phyloP scores from a whole-genome alignment of 2,797 vertebrate species.

The Allobates femoralis region DNA sequence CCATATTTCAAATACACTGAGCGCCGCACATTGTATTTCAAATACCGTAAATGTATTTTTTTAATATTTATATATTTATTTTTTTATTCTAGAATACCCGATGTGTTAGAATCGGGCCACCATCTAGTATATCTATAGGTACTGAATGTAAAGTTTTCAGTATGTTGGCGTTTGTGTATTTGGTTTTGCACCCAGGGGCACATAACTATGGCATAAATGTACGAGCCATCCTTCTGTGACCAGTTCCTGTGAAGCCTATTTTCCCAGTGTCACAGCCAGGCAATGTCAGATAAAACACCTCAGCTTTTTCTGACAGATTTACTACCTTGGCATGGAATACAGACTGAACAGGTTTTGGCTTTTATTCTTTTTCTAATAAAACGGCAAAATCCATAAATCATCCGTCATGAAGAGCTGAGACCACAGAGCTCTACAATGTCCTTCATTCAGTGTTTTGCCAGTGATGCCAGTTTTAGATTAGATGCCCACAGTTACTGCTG shows the following conservation, averaged over 20 bases:
- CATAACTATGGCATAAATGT: neutral
- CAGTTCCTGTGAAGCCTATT: conserved; percentile 19
- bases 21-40: too few species aligned
- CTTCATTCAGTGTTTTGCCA: neutral
- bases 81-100: too few species aligned
- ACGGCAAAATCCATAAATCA: conserved; percentile 43
- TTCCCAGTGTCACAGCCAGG: neutral
- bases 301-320: conserved; percentile 55
- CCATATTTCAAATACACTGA: too few species aligned
- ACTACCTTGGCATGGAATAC: conserved; percentile 38
- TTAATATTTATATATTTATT: too few species aligned
- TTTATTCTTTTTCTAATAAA: conserved; percentile 48
- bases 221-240: neutral
- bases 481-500: neutral
- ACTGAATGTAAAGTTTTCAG: neutral
- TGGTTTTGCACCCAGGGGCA: neutral
- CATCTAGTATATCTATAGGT: neutral
- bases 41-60: too few species aligned
- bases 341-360: conserved; percentile 35
- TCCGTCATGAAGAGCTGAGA: neutral
- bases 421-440: conserved; percentile 14
- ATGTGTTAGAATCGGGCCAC: too few species aligned
- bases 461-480: conserved; percentile 4
- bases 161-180: neutral
- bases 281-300: conserved; percentile 45